Percentiles rank a stretch among this genome's conserved stretches.
Evolutionary conservation across 2,113 vertebrate genomes (phyloP).

Genomic region (Dicrurus megarhynchus): DNA sequence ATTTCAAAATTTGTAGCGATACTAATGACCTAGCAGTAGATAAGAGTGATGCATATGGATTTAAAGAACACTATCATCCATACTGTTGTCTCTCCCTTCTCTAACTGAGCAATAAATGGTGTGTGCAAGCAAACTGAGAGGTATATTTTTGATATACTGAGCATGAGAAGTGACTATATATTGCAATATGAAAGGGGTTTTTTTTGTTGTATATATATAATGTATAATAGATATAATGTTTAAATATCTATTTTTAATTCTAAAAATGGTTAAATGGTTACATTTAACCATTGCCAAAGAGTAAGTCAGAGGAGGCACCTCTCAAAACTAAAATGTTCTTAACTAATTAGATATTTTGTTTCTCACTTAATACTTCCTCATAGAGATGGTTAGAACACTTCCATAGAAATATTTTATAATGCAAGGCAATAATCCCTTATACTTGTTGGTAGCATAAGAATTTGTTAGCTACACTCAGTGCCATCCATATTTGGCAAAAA

Average conservation of each 20-base stretch:
- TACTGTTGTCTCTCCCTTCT: neutral
- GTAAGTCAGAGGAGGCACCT: neutral
- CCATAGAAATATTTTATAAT: neutral
- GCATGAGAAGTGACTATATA: neutral
- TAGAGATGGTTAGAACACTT: neutral
- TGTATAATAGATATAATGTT: rapidly evolving
- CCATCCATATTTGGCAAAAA: neutral
- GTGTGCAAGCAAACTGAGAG: neutral
- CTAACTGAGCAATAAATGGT: neutral
- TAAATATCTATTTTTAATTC: neutral
- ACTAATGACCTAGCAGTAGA: neutral
- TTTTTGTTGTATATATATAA: neutral
- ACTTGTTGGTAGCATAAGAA: neutral
- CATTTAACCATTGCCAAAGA: neutral
- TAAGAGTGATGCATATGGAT: neutral
- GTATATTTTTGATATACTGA: neutral
- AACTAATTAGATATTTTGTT: neutral
- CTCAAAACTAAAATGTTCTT: neutral
- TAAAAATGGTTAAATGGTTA: neutral
- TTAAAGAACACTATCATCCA: neutral
- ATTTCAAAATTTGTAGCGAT: neutral
- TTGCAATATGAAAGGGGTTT: neutral
- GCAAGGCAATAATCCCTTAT: neutral
- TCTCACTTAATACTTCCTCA: neutral
- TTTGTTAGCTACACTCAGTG: neutral